Evolutionary conservation across 1,140 invertebrate species (phyloP).

Genomic region (Oryzaephilus surinamensis): DNA sequence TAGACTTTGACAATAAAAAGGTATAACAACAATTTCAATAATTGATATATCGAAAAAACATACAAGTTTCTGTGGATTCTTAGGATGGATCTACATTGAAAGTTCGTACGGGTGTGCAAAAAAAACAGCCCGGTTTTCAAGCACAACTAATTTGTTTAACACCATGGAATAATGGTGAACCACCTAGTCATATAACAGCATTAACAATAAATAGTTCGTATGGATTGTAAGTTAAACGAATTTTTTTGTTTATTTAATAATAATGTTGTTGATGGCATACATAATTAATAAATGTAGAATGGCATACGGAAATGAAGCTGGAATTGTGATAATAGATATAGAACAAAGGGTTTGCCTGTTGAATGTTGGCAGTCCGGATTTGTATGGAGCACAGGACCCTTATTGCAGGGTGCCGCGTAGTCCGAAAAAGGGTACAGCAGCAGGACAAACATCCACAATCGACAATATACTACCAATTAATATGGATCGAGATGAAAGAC

Average conservation of each 20-base stretch:
- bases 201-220: constrained; percentile 92
- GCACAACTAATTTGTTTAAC: constrained; percentile 89
- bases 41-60: constrained; percentile 8
- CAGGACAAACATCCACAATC: too few species aligned
- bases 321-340: constrained; percentile 89
- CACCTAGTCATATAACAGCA: constrained; percentile 73
- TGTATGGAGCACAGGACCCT: constrained; percentile 81
- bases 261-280: background rate
- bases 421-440: constrained; percentile 49
- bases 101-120: constrained; percentile 65
- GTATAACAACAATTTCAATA: constrained; percentile 28
- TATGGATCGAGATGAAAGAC: constrained; percentile 46
- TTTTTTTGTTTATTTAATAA: background rate
- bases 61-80: background rate
- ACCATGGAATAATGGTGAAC: constrained; percentile 65
- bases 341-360: constrained; percentile 82
- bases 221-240: constrained; percentile 71
- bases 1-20: constrained; percentile 47
- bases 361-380: constrained; percentile 72
- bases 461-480: constrained; percentile 23
- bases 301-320: constrained; percentile 92
- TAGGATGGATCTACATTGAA: constrained; percentile 44
- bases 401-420: constrained; percentile 77
- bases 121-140: constrained; percentile 85
- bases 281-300: constrained; percentile 51